Evolutionary conservation across 1,140 invertebrate genomes (phyloP), one percentile per base, ranked within the genome.

Genomic region (Cheumatopsyche charites): DNA sequence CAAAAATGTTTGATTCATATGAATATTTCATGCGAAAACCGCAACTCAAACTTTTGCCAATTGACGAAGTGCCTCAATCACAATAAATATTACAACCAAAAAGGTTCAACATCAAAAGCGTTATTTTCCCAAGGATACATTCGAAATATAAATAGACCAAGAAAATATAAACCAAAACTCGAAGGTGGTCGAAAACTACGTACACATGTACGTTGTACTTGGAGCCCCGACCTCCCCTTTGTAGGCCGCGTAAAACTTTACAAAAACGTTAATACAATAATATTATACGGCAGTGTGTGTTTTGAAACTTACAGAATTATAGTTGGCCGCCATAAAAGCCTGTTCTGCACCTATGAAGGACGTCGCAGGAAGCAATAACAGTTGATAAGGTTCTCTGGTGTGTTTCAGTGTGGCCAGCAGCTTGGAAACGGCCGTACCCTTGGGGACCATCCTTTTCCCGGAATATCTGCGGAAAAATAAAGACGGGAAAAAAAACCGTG

Each of bases 301-400:
- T 36, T 36, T 36, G 29, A 1, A 17, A 84, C 82, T 86, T 84
- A 95, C 94, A 75, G 91, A 90, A 7, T 93, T 96, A 75, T 90
- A 98, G 79, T 97, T 94, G 6, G 94, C 94, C 6, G 91, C 90
- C 75, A 97, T 87, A 80, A 97, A 97, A 0, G 94, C 94, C 81
- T 98, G 95, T 79, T 97, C 95, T 26, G 96, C 88, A 0, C 96
- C 96, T 78, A 95, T 96, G 80, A 95, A 98, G 69, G 96, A 90
- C 0, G 94, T 97, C n/a, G 98, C 88, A 0, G 95, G 95, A 62
- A 97, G 86, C 73, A 98, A 86, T 19, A 98, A 82, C 26, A 96
- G 80, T 80, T 96, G 94, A 76, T 91, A 90, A 26, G 87, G 88
- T 77, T 93, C 90, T 29, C 86, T 85, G 19, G 95, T 82, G 63